Evolutionary conservation across 2,888 invertebrate genomes (phyloP), one percentile per base, ranked within the genome.

Genomic region (Drosophila monieri): DNA sequence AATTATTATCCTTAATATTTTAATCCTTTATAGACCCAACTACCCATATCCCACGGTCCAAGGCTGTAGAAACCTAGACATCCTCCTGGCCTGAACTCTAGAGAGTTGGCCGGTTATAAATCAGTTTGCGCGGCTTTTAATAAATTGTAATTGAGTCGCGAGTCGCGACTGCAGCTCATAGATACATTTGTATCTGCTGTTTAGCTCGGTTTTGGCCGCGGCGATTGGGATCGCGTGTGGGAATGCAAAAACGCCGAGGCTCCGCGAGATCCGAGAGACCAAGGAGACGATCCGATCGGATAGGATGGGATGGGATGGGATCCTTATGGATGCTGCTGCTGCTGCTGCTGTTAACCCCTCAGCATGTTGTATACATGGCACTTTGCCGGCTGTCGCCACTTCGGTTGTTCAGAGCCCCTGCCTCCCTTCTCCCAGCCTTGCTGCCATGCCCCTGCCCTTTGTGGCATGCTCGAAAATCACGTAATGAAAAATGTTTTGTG

Each of bases 301-400:
- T 37, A 14, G 14, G 39, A 9, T 39, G n/a, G 35, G n/a, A 12
- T 35, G 35, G 39, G 52, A 77, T 64, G 68, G 61, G 85, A 80
- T 80, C 80, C 80, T 85, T 80, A 75, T 69, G 77, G 79, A 72
- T 41, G 39, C 39, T 41, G 39, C 15, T 64, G 57, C 47, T 32
- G 56, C 77, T 65, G 76, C 81, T 81, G 81, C 85, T 85, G 85
- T 79, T 85, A 74, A 83, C 79, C 61, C 67, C 61, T 61, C 39
- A 54, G 51, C 58, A 27, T 72, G 61, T 47, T 86, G 78, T 80
- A 81, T 88, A 86, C 89, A 79, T 89, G 83, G 85, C 89, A 83
- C 79, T 89, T 81, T 80, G 89, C 88, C 89, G 81, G 89, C 90
- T 89, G 89, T 89, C 89, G 89, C 89, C 90, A 86, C 83, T 83